A percentile compares a stretch with the other conserved stretches of the same genome.
Conservation (phyloP, 2,113 vertebrate species). For the Orthonyx spaldingii region DNA sequence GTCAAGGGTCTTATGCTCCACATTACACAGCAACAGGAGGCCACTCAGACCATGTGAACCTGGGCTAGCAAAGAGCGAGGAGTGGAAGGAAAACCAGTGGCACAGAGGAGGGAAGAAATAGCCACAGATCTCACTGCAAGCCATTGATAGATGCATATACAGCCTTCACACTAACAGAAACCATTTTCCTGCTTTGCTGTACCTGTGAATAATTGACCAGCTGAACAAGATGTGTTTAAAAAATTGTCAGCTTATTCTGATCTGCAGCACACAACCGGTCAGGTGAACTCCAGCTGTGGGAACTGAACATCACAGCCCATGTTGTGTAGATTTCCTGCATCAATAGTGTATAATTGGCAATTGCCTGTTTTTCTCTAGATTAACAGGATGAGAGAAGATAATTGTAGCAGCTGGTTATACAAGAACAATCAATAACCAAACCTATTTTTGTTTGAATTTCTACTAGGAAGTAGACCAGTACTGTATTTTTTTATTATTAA, state of each 20-base stretch:
- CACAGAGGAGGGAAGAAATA: not conserved
- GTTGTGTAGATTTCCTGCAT: not conserved
- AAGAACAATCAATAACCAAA: not conserved
- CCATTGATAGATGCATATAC: not conserved
- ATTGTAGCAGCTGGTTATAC: not conserved
- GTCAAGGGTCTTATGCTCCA: not conserved
- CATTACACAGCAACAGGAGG: not conserved
- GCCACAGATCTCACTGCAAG: not conserved
- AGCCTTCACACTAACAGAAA: not conserved
- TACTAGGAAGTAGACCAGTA: not conserved
- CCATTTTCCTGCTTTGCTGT: not conserved
- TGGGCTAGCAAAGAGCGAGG: accelerated
- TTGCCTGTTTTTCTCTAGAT: not conserved
- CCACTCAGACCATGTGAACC: not conserved
- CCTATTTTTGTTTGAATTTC: not conserved
- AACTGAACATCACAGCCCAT: not conserved
- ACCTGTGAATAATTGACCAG: not conserved
- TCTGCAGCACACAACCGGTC: not conserved
- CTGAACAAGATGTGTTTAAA: not conserved
- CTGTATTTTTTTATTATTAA: not conserved
- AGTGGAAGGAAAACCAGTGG: not conserved
- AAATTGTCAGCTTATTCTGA: not conserved
- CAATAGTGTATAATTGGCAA: not conserved
- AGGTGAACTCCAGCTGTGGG: not conserved
- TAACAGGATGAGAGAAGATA: not conserved